Percentiles rank a stretch among this genome's conserved stretches.
These are phyloP conservation scores for Tupaia tana DNA, from an alignment of 2,113 vertebrate genomes.

Conservation along the genomic window DNA sequence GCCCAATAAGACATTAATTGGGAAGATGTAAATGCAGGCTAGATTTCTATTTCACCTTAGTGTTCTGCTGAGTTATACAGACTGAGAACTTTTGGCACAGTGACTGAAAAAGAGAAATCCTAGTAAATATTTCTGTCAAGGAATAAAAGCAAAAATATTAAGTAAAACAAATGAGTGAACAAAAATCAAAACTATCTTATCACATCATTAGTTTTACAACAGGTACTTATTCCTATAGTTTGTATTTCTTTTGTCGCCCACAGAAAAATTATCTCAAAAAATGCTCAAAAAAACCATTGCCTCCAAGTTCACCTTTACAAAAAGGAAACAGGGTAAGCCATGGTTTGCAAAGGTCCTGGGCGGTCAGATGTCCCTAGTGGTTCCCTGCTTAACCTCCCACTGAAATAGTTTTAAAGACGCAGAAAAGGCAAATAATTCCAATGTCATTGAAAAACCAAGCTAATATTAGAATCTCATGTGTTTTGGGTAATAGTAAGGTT, in stretches of 20 bases:
- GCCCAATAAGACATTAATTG: background rate
- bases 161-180: conserved; percentile 57
- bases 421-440: background rate
- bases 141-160: background rate
- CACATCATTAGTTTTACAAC: conserved; percentile 48
- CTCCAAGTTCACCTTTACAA: conserved; percentile 47
- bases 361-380: background rate
- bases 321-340: background rate
- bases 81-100: conserved; percentile 25
- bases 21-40: background rate
- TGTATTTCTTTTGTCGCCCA: conserved; percentile 67
- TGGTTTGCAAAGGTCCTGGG: background rate
- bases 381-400: background rate
- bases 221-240: conserved; percentile 63
- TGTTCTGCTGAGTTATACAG: background rate
- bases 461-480: background rate
- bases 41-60: conserved; percentile 26
- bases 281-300: conserved; percentile 5
- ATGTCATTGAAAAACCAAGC: background rate
- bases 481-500: background rate
- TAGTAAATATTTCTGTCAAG: conserved; percentile 62
- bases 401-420: background rate
- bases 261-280: conserved; percentile 56
- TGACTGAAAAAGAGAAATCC: conserved; percentile 9
- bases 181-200: conserved; percentile 54